Evolutionary conservation across 92 coral and sea anemone genomes (phyloP).

Genomic region (Epizoanthus rinbou): DNA sequence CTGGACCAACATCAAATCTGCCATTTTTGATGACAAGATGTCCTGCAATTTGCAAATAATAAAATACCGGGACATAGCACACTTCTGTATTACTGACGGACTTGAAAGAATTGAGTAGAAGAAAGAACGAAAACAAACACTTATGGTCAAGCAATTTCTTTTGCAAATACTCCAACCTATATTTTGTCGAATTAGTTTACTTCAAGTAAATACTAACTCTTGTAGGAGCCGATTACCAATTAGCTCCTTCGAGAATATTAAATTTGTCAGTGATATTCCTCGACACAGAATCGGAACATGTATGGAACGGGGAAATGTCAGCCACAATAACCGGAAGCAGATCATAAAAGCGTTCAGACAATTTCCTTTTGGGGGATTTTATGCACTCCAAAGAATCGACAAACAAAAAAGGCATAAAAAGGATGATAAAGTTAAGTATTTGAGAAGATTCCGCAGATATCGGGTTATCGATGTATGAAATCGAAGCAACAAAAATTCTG

Average conservation of each 20-base stretch:
- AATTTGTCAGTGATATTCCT: neutral
- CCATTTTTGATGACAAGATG: neutral
- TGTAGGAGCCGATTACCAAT: neutral
- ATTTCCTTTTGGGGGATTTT: slow-evolving; percentile 17
- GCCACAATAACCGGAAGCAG: slow-evolving; percentile 18
- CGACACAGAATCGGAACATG: neutral
- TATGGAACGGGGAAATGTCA: neutral
- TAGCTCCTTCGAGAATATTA: neutral
- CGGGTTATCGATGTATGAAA: slow-evolving; percentile 13
- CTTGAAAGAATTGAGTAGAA: too few species aligned
- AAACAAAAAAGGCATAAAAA: slow-evolving; percentile 16
- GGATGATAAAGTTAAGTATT: neutral
- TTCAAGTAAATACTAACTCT: neutral
- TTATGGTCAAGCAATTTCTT: slow-evolving; percentile 2
- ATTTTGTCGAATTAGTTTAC: neutral
- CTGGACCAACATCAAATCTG: neutral
- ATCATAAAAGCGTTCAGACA: neutral
- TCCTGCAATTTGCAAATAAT: neutral
- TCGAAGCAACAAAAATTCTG: neutral
- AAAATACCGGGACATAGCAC: too few species aligned
- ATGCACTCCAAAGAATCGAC: slow-evolving; percentile 1
- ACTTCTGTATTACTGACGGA: too few species aligned
- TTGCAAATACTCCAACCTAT: slow-evolving; percentile 11
- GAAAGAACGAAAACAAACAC: too few species aligned
- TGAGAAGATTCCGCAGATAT: slow-evolving; percentile 23